phyloP scores from a whole-genome alignment of 2,113 vertebrate species.

The Morone saxatilis region DNA sequence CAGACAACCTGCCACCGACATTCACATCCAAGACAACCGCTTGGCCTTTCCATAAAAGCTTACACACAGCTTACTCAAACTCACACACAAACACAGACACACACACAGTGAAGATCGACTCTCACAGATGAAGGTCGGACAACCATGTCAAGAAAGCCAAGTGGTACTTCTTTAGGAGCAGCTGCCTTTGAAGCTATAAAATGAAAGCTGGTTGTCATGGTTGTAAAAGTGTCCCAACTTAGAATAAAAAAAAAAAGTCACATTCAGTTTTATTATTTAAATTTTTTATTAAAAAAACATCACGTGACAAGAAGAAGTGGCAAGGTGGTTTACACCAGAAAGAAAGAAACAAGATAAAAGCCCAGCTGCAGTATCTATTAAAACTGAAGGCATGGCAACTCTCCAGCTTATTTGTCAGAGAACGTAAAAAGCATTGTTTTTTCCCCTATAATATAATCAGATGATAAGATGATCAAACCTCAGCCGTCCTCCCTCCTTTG shows the following conservation, averaged over 20 bases:
- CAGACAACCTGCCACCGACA: slow-evolving; percentile 51
- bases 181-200: neutral
- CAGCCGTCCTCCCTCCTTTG: neutral
- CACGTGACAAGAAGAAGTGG: neutral
- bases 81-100: slow-evolving; percentile 12
- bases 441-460: slow-evolving; percentile 2
- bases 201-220: neutral
- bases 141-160: neutral
- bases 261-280: too few species aligned
- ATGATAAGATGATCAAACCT: neutral
- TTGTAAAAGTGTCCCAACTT: too few species aligned
- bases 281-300: neutral
- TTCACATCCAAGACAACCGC: slow-evolving; percentile 33
- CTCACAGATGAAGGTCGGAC: neutral
- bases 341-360: neutral
- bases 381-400: neutral
- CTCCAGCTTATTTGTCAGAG: slow-evolving; percentile 20
- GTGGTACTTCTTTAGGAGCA: neutral
- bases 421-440: slow-evolving; percentile 8
- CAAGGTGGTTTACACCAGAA: neutral
- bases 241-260: too few species aligned
- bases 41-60: slow-evolving; percentile 21
- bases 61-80: neutral
- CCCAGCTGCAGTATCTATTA: neutral
- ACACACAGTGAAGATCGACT: neutral